Conservation (phyloP, 2,113 vertebrate species). For the Dolichotis patagonum region DNA sequence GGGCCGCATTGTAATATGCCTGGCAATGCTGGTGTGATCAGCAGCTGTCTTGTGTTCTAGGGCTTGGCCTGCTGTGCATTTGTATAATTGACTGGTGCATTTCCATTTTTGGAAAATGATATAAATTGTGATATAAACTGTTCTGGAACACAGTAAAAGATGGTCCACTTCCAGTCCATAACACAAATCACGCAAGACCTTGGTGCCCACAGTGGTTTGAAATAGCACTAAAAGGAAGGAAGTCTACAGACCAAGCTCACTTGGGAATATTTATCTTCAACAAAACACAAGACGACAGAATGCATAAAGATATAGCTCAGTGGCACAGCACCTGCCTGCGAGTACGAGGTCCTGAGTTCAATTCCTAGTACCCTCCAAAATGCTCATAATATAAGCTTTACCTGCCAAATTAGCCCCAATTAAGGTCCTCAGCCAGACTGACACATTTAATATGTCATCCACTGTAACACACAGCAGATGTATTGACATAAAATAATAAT, state of each 20-base stretch:
- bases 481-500: not conserved
- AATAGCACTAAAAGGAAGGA: not conserved
- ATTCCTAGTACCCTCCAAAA: not conserved
- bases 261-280: constrained; percentile 31
- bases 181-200: constrained; percentile 38
- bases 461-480: not conserved
- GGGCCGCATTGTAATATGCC: constrained; percentile 9
- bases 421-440: not conserved
- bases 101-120: constrained; percentile 29
- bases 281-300: not conserved
- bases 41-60: not conserved
- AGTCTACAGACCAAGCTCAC: not conserved
- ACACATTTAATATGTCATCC: not conserved
- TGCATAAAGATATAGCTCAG: not conserved
- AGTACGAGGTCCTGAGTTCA: too few species aligned
- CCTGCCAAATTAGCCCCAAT: not conserved
- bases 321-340: too few species aligned
- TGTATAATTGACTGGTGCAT: constrained; percentile 39
- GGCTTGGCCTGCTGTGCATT: constrained; percentile 48
- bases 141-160: constrained; percentile 57
- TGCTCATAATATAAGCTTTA: not conserved
- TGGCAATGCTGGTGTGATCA: not conserved
- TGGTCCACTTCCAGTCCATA: constrained; percentile 31
- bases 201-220: not conserved
- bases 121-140: constrained; percentile 29